Conservation (phyloP, 2,113 vertebrate genomes). For the Ranitomeya imitator region DNA sequence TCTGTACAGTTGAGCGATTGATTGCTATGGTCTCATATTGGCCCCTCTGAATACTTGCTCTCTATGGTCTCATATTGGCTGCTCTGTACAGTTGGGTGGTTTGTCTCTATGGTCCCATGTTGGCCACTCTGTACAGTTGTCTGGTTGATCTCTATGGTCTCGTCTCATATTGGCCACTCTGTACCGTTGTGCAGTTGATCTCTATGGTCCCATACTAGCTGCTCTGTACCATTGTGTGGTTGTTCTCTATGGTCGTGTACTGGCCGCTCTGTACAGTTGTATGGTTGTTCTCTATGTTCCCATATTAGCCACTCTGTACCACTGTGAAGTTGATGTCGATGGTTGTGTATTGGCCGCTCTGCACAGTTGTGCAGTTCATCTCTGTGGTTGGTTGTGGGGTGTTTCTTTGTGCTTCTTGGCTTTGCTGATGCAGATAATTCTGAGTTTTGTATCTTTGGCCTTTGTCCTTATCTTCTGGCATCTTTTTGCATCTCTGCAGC, state of each 20-base stretch:
- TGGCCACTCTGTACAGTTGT: background rate
- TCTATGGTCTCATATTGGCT: background rate
- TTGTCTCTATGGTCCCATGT: background rate
- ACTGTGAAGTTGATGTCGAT: background rate
- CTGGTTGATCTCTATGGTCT: background rate
- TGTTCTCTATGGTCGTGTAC: background rate
- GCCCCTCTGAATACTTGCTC: background rate
- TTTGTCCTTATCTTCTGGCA: background rate
- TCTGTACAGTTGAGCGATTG: background rate
- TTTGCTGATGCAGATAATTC: background rate
- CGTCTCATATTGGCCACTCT: background rate
- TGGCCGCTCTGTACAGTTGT: background rate
- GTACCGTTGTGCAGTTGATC: background rate
- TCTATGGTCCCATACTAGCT: background rate
- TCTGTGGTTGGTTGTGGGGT: background rate
- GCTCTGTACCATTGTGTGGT: background rate
- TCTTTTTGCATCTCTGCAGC: background rate
- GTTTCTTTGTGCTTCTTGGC: background rate
- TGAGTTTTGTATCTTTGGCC: background rate
- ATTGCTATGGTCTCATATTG: background rate
- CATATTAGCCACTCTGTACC: background rate
- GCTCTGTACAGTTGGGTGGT: background rate
- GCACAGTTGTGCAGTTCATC: background rate
- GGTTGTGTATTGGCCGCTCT: background rate
- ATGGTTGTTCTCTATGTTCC: background rate